Evolutionary conservation across 2,797 vertebrate species (phyloP), one percentile per base, ranked within the genome.

Genomic region (Euthynnus affinis): DNA sequence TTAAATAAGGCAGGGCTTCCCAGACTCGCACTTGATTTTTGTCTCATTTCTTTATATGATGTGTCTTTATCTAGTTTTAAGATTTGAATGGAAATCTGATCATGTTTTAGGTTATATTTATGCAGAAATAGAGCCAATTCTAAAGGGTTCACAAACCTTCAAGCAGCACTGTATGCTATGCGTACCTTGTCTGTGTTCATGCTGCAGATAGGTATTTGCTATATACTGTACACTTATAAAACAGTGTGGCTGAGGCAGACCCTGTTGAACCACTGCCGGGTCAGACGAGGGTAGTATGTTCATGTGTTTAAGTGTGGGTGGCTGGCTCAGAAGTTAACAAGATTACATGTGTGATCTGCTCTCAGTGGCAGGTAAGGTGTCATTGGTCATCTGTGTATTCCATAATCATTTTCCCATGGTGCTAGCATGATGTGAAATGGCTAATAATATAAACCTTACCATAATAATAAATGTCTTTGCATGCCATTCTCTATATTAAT

Each of bases 291-390:
- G 1, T 17, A 58, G 53, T 71, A 69, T 75, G 22, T 51, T 42
- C 2, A 44, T 77, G 44, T 73, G 51, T 51, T 48, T 7, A 12
- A 27, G 27, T 37, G 67, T 74, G 63, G 53, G 32, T 2, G 7
- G 56, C 40, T 8, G 14, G 62, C 62, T 84, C 66, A 56, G 61
- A 71, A 53, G 22, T 72, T 64, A 74, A 85, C 46, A 53, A 67
- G 74, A 76, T 88, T 76, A 77, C 61, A 29, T 8, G 12, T 66
- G 68, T 71, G 61, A 61, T 59, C 74, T 53, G 15, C 34, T 23
- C 29, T 49, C 12, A 53, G 46, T 55, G 29, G 22, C 49, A 69
- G 48, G 22, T 63, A n/a, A 57, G 23, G 34, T 59, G 52, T 76
- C 20, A 51, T 46, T 55, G 23, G 34, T 82, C 67, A 27, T 73